These are phyloP conservation scores for Tanytarsus gracilentus DNA, from an alignment of 2,888 invertebrate species.

Conservation along the genomic window DNA sequence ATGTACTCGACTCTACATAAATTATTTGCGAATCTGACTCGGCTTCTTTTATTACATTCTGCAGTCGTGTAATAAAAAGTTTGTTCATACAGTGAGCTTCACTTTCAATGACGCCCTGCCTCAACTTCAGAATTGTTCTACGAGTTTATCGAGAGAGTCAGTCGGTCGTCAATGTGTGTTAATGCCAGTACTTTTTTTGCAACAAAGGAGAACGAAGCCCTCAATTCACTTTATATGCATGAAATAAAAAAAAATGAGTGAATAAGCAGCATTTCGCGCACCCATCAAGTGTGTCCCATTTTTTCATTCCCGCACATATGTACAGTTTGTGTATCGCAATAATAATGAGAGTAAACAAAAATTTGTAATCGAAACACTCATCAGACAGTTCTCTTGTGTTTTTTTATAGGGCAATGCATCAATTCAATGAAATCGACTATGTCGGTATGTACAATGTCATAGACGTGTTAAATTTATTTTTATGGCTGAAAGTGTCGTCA, in stretches of 20 bases:
- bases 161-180: neutral
- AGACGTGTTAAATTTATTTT: neutral
- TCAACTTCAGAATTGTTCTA: constrained; percentile 20
- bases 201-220: neutral
- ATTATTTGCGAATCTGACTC: constrained; percentile 9
- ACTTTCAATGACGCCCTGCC: constrained; percentile 23
- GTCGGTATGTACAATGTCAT: neutral
- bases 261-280: neutral
- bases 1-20: constrained; percentile 12
- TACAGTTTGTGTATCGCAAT: neutral
- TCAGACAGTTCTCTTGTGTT: neutral
- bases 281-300: constrained; percentile 25
- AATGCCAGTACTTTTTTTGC: neutral
- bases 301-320: neutral
- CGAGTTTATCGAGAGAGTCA: too few species aligned
- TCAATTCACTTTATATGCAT: neutral
- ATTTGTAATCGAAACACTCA: constrained; percentile 12
- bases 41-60: constrained; percentile 11
- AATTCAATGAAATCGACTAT: constrained; percentile 11
- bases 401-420: constrained; percentile 18
- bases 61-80: neutral
- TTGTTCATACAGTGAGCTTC: neutral
- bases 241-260: neutral
- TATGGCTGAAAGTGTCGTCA: too few species aligned
- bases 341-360: constrained; percentile 12